phyloP scores from a whole-genome alignment of 2,888 invertebrate genomes.

The Ceraclea dissimilis region DNA sequence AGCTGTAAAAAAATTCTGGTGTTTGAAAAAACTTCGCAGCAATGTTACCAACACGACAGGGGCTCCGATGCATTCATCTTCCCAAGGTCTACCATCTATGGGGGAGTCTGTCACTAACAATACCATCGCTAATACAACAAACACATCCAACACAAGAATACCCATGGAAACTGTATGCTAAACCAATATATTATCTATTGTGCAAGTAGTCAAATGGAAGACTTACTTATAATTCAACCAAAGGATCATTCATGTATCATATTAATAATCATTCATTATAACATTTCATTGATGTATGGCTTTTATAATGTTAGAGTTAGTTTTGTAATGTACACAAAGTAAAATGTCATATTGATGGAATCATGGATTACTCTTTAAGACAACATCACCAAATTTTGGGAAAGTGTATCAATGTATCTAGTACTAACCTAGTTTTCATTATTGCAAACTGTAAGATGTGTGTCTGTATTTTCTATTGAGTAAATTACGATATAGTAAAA shows the following conservation, averaged over 20 bases:
- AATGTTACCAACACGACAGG: conserved; percentile 50
- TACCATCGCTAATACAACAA: conserved; percentile 49
- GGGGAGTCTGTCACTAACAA: conserved; percentile 68
- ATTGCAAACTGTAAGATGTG: no score
- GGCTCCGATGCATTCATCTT: conserved; percentile 64
- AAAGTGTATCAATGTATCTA: no score
- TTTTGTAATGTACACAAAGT: no score
- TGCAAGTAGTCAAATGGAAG: conserved; percentile 15
- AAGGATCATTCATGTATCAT: conserved; percentile 17
- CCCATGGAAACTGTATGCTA: conserved; percentile 58
- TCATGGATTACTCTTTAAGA: no score
- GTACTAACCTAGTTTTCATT: no score
- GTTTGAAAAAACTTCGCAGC: conserved; percentile 48
- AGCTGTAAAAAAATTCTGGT: conserved; percentile 59
- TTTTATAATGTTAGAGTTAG: no score
- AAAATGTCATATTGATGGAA: no score
- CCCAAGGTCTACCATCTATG: conserved; percentile 75
- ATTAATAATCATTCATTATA: background rate
- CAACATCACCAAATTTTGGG: no score
- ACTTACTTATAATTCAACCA: conserved; percentile 23
- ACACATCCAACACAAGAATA: conserved; percentile 36
- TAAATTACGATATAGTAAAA: no score
- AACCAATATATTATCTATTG: conserved; percentile 24
- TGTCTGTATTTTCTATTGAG: no score
- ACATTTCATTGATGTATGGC: background rate